A percentile compares a stretch with the other conserved stretches of the same genome.
Conservation (phyloP, 2,113 vertebrate species). For the Centropus unirufus region DNA sequence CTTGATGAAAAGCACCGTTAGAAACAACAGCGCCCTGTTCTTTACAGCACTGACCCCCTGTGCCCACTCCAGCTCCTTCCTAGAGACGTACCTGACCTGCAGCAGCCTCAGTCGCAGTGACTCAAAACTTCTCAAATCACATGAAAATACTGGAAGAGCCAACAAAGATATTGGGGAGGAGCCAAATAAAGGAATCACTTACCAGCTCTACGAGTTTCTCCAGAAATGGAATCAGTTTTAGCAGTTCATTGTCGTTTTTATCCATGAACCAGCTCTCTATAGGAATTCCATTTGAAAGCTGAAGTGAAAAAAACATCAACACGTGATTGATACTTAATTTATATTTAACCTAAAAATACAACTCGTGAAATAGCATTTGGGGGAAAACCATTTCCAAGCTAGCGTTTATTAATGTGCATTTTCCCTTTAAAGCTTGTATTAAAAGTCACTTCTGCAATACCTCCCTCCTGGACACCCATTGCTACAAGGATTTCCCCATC, state of each 20-base stretch:
- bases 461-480: not conserved
- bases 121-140: not conserved
- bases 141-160: not conserved
- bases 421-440: not conserved
- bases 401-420: not conserved
- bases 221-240: slow-evolving; percentile 98
- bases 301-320: not conserved
- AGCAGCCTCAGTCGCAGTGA: not conserved
- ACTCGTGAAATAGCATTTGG: not conserved
- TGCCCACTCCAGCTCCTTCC: not conserved
- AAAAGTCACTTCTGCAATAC: not conserved
- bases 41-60: accelerated
- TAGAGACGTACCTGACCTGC: accelerated
- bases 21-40: not conserved
- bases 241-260: slow-evolving; percentile 97
- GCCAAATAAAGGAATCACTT: slow-evolving; percentile 29
- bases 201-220: slow-evolving; percentile 99
- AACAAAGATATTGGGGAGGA: not conserved
- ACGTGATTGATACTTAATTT: not conserved
- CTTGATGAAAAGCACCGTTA: not conserved
- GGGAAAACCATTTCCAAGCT: not conserved
- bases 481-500: not conserved
- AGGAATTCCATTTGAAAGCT: slow-evolving; percentile 99
- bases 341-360: not conserved
- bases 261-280: slow-evolving; percentile 99